Percentiles rank a stretch among this genome's conserved stretches.
Conservation (phyloP, 2,888 invertebrate genomes). For the Cerceris rybyensis region DNA sequence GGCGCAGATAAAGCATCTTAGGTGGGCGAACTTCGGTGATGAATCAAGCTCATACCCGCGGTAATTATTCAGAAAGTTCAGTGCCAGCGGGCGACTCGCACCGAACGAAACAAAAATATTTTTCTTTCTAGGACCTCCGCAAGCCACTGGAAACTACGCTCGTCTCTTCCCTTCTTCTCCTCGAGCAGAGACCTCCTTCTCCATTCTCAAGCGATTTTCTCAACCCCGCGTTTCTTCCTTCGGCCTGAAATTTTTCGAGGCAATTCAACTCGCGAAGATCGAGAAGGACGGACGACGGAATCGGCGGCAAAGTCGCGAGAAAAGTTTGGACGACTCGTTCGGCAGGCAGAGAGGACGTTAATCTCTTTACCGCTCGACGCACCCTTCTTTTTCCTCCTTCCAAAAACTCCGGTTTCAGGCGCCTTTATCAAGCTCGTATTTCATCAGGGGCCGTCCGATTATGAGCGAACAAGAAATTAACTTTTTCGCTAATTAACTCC, state of each 20-base stretch:
- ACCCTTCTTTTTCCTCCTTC: constrained; percentile 50
- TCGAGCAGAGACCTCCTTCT: background rate
- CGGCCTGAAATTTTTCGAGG: too few relatives aligned
- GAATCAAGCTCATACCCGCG: constrained; percentile 80
- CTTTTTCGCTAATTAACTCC: constrained; percentile 81
- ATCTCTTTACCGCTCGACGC: constrained; percentile 75
- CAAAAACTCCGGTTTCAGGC: constrained; percentile 76
- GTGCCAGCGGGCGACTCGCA: constrained; percentile 65
- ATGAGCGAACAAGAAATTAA: constrained; percentile 79
- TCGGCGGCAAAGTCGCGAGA: background rate
- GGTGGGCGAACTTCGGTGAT: constrained; percentile 80
- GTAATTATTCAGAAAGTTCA: constrained; percentile 81
- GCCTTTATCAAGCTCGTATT: constrained; percentile 80
- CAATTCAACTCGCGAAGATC: too few relatives aligned
- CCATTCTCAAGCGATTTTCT: background rate
- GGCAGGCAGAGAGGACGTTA: constrained; percentile 74
- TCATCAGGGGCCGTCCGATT: constrained; percentile 78
- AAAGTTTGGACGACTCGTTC: constrained; percentile 11
- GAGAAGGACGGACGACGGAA: background rate
- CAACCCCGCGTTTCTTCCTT: too few relatives aligned
- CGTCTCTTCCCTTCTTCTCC: constrained; percentile 13
- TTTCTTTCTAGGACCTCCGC: constrained; percentile 70
- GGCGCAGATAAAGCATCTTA: constrained; percentile 81
- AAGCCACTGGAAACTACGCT: constrained; percentile 11
- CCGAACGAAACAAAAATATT: constrained; percentile 77